Conservation (phyloP, 2,113 vertebrate genomes). For the Bostrychus sinensis region DNA sequence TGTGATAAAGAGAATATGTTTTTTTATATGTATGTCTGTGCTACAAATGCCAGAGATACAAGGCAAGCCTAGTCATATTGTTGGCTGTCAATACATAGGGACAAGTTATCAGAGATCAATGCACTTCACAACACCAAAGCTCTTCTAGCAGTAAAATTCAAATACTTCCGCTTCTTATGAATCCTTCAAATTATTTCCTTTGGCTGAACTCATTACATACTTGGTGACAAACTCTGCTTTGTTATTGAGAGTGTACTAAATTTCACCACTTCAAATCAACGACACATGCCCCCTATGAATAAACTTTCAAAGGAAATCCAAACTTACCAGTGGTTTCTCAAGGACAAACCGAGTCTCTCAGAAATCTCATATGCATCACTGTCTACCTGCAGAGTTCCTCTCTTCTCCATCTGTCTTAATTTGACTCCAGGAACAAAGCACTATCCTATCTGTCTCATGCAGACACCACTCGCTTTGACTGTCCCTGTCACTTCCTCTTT, state of each 20-base stretch:
- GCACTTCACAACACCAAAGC: constrained; percentile 4
- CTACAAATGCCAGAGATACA: not conserved
- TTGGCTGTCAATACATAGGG: constrained; percentile 13
- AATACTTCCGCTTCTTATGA: too few species aligned
- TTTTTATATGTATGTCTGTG: too few species aligned
- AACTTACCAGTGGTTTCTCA: constrained; percentile 60
- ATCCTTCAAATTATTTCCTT: too few species aligned
- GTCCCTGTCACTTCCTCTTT: constrained; percentile 41
- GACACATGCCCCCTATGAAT: too few species aligned
- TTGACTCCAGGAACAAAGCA: not conserved
- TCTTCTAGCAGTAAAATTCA: too few species aligned
- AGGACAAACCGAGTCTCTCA: constrained; percentile 66
- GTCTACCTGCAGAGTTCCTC: constrained; percentile 46
- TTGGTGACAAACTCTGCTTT: too few species aligned
- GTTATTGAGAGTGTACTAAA: too few species aligned
- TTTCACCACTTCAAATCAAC: too few species aligned
- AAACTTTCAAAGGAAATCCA: not conserved
- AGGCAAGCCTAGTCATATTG: constrained; percentile 9
- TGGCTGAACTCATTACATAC: too few species aligned
- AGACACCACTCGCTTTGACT: not conserved
- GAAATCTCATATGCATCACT: constrained; percentile 59
- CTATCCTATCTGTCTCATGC: not conserved
- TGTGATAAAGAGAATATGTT: too few species aligned
- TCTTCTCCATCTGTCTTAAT: constrained; percentile 38
- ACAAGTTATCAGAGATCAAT: constrained; percentile 32